phyloP scores from a whole-genome alignment of 2,797 vertebrate species.

The Botia kubotai region DNA sequence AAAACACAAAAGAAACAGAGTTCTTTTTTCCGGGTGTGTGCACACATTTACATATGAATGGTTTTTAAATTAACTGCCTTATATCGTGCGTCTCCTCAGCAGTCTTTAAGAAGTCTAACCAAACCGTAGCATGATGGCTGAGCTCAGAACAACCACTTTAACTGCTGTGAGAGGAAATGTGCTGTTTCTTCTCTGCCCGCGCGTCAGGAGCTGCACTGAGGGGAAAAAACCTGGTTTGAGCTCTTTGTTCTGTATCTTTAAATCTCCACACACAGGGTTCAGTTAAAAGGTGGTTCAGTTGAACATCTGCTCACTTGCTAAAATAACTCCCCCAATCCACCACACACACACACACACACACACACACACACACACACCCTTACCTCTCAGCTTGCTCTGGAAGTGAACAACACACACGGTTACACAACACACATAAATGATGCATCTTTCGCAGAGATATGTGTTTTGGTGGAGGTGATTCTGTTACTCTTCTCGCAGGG shows the following conservation, averaged over 20 bases:
- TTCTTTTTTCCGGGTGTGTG: slow-evolving; percentile 52
- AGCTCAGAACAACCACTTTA: slow-evolving; percentile 86
- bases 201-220: slow-evolving; percentile 61
- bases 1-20: slow-evolving; percentile 34
- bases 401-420: slow-evolving; percentile 56
- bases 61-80: slow-evolving; percentile 63
- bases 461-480: no score
- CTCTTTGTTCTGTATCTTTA: slow-evolving; percentile 82
- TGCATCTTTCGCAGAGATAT: slow-evolving; percentile 11
- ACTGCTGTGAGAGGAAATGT: slow-evolving; percentile 91
- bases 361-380: slow-evolving; percentile 60
- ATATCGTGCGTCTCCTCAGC: slow-evolving; percentile 59
- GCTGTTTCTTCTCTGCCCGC: slow-evolving; percentile 66
- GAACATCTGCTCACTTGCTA: slow-evolving; percentile 82
- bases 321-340: slow-evolving; percentile 69
- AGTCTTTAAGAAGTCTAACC: slow-evolving; percentile 70
- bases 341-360: slow-evolving; percentile 55
- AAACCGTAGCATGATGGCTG: slow-evolving; percentile 81
- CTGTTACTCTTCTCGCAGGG: no score
- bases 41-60: slow-evolving; percentile 71
- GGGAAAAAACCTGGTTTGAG: slow-evolving; percentile 69
- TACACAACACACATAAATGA: slow-evolving; percentile 15
- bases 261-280: slow-evolving; percentile 84
- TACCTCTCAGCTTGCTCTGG: slow-evolving; percentile 77
- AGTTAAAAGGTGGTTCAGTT: slow-evolving; percentile 82